Conservation (phyloP, 2,888 invertebrate species). For the Fragum whitleyi region DNA sequence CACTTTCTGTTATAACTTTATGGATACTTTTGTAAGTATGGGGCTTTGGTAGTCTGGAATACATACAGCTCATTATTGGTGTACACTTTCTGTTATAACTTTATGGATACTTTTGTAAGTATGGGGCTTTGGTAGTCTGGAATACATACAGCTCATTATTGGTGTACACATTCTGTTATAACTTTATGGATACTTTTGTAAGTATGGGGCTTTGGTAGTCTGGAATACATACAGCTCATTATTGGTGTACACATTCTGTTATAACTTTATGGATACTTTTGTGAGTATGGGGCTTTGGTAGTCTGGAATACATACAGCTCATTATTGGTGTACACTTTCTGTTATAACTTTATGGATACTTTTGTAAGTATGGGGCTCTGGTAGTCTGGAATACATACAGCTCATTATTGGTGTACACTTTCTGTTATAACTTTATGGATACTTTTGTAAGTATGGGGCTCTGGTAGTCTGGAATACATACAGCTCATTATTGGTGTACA, state of each 20-base stretch:
- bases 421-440: slow-evolving; percentile 60
- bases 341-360: slow-evolving; percentile 56
- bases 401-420: slow-evolving; percentile 50
- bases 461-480: slow-evolving; percentile 60
- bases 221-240: slow-evolving; percentile 59
- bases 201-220: too few species aligned
- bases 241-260: slow-evolving; percentile 57
- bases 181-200: slow-evolving; percentile 58
- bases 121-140: too few species aligned
- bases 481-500: slow-evolving; percentile 53
- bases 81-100: slow-evolving; percentile 57
- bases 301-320: slow-evolving; percentile 60
- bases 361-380: too few species aligned
- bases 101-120: slow-evolving; percentile 59
- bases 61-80: slow-evolving; percentile 55
- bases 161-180: slow-evolving; percentile 60
- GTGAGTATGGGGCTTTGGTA: too few species aligned
- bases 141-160: slow-evolving; percentile 54
- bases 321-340: slow-evolving; percentile 55
- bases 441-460: slow-evolving; percentile 58
- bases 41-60: too few species aligned
- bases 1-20: slow-evolving; percentile 58
- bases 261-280: slow-evolving; percentile 54
- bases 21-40: slow-evolving; percentile 57
- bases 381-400: slow-evolving; percentile 62